Evolutionary conservation across 2,113 vertebrate genomes (phyloP).

Genomic region (Mionectes macconnelli): DNA sequence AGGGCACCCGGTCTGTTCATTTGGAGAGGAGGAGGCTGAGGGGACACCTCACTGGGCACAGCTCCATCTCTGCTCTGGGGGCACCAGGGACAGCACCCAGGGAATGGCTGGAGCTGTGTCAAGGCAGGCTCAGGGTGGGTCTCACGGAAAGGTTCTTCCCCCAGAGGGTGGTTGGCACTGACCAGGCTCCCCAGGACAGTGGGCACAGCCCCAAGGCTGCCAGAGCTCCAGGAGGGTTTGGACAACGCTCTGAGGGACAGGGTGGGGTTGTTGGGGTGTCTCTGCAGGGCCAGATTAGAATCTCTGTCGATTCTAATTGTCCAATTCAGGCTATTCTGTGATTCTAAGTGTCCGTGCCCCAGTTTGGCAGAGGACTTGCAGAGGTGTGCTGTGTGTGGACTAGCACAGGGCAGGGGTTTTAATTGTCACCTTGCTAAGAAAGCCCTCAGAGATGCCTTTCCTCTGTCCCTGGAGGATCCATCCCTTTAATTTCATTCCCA

Average conservation of each 20-base stretch:
- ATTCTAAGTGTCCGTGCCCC: neutral
- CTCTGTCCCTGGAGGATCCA: neutral
- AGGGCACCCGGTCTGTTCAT: neutral
- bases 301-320: neutral
- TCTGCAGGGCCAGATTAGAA: rapidly evolving
- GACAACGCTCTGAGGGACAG: rapidly evolving
- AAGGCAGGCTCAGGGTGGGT: rapidly evolving
- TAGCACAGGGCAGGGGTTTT: rapidly evolving
- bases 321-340: neutral
- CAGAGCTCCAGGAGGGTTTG: neutral
- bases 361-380: neutral
- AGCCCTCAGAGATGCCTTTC: neutral
- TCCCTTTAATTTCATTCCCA: neutral
- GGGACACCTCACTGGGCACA: neutral
- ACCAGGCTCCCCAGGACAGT: neutral
- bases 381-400: neutral
- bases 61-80: neutral
- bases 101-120: neutral
- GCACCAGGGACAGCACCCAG: neutral
- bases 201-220: neutral
- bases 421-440: rapidly evolving
- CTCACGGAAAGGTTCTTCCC: neutral
- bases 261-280: neutral
- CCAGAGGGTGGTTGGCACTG: neutral
- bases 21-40: neutral